Evolutionary conservation across 2,797 vertebrate species (phyloP), one percentile per base, ranked within the genome.

Genomic region (Gobionotothen gibberifrons): DNA sequence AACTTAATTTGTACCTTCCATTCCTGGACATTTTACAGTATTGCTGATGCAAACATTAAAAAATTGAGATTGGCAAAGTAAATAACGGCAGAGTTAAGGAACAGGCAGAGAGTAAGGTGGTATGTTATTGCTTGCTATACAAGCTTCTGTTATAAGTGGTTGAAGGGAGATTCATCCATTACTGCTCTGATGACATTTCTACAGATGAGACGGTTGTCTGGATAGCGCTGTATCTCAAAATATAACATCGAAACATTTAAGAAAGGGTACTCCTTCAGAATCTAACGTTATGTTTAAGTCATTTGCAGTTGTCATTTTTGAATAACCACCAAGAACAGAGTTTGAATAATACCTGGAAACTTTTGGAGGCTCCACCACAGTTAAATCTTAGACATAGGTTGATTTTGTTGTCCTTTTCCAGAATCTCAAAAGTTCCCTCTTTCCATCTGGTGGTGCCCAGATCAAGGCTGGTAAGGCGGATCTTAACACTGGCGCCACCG

Each of bases 381-480:
- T 84, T 99, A 92, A 97, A 99, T 85, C 95, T 95, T 61, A 99
- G 78, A 39, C 95, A 92, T 42, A 99, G 93, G 85, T 85, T 97
- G 76, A 96, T 93, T 95, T 97, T 99, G 91, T 94, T 98, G 73
- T 99, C 98, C 86, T 97, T 98, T 89, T 99, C 98, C 66, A 97
- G 93, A 71, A 99, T 96, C 93, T 99, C 98, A 93, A 99, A 98
- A 16, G 94, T 94, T 58, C 98, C 98, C 83, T 99, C 97, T 90
- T 94, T 99, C 98, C 98, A 99, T 61, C 94, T 97, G 14, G 96
- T 97, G 88, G 96, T 96, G 21, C 98, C 97, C 57, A 96, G 86
- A 22, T 98, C 97, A 4, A 97, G 74, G 88, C 96, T 97, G 81
- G 80, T 93, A 59, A 97, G 89, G 84, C 97, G 96, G 74, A 99